Percentiles rank a stretch among this genome's conserved stretches.
Conservation (phyloP, 2,797 vertebrate species). For the Tangara arthus region DNA sequence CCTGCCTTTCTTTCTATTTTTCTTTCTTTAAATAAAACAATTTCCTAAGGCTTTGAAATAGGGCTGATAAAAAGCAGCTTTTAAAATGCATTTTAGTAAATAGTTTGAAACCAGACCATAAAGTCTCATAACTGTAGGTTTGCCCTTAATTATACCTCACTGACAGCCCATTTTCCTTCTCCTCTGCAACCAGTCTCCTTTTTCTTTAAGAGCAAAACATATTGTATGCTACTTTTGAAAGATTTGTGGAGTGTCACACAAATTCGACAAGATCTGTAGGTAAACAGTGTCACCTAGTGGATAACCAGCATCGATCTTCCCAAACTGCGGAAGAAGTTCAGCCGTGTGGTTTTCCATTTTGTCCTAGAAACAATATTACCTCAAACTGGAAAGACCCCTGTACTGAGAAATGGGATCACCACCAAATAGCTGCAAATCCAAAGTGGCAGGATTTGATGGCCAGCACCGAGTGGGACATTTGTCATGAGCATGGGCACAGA, state of each 20-base stretch:
- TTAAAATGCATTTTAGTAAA: conserved; percentile 66
- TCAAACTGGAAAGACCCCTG: background rate
- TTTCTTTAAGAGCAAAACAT: conserved; percentile 52
- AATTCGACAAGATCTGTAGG: conserved; percentile 49
- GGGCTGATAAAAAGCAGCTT: conserved; percentile 48
- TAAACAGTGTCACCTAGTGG: conserved; percentile 82
- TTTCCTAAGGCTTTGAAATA: conserved; percentile 46
- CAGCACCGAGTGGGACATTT: background rate
- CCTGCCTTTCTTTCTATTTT: background rate
- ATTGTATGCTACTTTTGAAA: conserved; percentile 18
- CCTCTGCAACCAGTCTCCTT: background rate
- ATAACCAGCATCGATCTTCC: background rate
- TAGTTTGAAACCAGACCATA: conserved; percentile 53
- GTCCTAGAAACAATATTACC: background rate
- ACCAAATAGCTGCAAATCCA: background rate
- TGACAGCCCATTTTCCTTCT: conserved; percentile 60
- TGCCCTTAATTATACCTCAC: conserved; percentile 59
- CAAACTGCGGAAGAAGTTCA: background rate
- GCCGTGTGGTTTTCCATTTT: background rate
- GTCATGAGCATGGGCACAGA: background rate
- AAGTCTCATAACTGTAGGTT: conserved; percentile 50
- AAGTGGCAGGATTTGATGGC: background rate
- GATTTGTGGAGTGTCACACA: background rate
- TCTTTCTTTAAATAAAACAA: conserved; percentile 2
- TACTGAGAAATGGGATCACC: background rate